Evolutionary conservation across 2,888 invertebrate species (phyloP).

Genomic region (Himalopsyche japonica): DNA sequence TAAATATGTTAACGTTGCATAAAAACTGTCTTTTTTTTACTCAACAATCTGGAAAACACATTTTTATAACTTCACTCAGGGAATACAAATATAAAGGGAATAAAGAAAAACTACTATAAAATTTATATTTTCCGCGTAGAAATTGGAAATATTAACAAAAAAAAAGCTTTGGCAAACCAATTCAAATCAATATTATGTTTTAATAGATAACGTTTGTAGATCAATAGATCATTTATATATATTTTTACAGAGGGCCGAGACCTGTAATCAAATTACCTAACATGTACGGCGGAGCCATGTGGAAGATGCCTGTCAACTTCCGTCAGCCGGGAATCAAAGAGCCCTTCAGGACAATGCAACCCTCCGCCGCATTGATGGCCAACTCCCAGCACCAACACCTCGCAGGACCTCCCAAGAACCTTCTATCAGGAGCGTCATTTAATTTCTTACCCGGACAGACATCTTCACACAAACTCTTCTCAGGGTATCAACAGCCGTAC

Average conservation of each 20-base stretch:
- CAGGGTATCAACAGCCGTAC: neutral
- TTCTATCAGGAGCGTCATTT: neutral
- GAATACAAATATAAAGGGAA: too few species aligned
- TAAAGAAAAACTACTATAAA: too few species aligned
- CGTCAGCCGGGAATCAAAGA: constrained; percentile 10
- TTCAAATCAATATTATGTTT: too few species aligned
- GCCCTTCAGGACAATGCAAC: constrained; percentile 4
- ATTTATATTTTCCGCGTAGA: too few species aligned
- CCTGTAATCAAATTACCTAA: constrained; percentile 9
- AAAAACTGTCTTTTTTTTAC: too few species aligned
- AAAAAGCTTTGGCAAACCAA: too few species aligned
- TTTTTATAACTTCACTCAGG: too few species aligned
- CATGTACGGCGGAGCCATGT: neutral
- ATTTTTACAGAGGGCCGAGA: constrained; percentile 26
- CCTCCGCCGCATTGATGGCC: neutral
- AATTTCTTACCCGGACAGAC: constrained; percentile 5
- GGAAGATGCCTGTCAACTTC: constrained; percentile 22
- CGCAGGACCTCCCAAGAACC: constrained; percentile 5
- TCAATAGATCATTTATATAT: neutral
- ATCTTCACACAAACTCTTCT: neutral
- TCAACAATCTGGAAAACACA: too few species aligned
- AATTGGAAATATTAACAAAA: too few species aligned
- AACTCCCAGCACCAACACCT: constrained; percentile 9
- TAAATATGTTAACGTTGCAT: too few species aligned
- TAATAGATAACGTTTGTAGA: neutral